Evolutionary conservation across 2,797 vertebrate species (phyloP).

Genomic region (Botia kubotai): DNA sequence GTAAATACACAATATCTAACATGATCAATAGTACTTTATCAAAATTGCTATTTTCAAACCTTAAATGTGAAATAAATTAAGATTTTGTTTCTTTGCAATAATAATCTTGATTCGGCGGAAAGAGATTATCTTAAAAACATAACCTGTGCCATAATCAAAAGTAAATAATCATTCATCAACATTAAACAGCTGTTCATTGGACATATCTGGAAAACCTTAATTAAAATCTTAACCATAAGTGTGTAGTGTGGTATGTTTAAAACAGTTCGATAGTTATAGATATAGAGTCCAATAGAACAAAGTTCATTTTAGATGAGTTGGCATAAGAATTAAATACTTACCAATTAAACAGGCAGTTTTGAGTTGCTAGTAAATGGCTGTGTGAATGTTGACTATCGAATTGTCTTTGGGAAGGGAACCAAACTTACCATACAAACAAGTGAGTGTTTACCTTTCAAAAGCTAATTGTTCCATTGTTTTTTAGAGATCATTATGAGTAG

Average conservation of each 20-base stretch:
- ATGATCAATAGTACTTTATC: not conserved
- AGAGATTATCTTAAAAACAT: not conserved
- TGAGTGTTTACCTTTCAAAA: not conserved
- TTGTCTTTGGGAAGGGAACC: slow-evolving; percentile 1
- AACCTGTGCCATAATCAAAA: not conserved
- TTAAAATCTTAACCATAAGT: too few species aligned
- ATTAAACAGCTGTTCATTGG: not conserved
- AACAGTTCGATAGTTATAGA: too few species aligned
- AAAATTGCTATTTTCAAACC: not conserved
- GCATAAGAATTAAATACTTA: not conserved
- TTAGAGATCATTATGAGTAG: not conserved
- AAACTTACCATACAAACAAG: not conserved
- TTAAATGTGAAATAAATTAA: not conserved
- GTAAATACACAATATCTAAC: not conserved
- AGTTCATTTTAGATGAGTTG: too few species aligned
- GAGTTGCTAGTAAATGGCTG: too few species aligned
- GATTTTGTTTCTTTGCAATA: not conserved
- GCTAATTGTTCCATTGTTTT: not conserved
- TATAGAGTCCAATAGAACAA: too few species aligned
- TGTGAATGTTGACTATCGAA: not conserved
- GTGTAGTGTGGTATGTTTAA: too few species aligned
- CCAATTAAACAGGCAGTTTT: too few species aligned
- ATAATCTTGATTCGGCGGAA: too few species aligned
- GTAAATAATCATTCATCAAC: too few species aligned
- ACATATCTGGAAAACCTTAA: too few species aligned